Conservation (phyloP, 2,113 vertebrate species). For the Lepus americanus region DNA sequence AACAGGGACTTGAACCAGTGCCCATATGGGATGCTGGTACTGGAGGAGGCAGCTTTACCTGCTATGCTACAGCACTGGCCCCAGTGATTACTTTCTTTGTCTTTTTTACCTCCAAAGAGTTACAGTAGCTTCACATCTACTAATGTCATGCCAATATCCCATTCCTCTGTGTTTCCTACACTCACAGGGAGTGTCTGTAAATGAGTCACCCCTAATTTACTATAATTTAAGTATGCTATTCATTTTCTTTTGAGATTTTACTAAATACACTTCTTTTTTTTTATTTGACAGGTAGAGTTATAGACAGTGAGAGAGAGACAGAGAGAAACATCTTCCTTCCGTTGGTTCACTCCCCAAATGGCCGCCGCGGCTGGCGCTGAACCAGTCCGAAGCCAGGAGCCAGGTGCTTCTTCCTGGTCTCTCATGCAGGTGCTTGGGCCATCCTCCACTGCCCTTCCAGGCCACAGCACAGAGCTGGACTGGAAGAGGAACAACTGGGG, state of each 20-base stretch:
- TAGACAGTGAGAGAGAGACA: too few relatives aligned
- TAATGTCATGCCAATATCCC: neutral
- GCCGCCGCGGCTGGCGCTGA: too few relatives aligned
- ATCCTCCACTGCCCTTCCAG: too few relatives aligned
- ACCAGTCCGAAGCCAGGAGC: too few relatives aligned
- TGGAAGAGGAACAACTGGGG: neutral
- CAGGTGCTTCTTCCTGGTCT: too few relatives aligned
- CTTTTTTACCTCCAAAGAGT: neutral
- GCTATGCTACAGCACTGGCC: too few relatives aligned
- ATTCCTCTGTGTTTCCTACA: neutral
- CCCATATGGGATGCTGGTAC: too few relatives aligned
- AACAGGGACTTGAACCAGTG: too few relatives aligned
- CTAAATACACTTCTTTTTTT: neutral
- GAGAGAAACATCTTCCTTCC: too few relatives aligned
- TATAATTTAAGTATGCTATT: neutral
- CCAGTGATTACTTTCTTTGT: neutral
- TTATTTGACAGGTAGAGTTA: too few relatives aligned
- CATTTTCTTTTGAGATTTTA: neutral
- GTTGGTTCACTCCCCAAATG: too few relatives aligned
- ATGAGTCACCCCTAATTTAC: neutral
- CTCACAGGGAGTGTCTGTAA: neutral
- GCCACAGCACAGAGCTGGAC: neutral
- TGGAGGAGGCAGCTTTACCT: too few relatives aligned
- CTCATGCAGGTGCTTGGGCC: neutral
- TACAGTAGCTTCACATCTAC: neutral